A percentile compares a stretch with the other conserved stretches of the same genome.
These are phyloP conservation scores for Andrena bucephala DNA, from an alignment of 2,888 invertebrate species.

Conservation along the genomic window DNA sequence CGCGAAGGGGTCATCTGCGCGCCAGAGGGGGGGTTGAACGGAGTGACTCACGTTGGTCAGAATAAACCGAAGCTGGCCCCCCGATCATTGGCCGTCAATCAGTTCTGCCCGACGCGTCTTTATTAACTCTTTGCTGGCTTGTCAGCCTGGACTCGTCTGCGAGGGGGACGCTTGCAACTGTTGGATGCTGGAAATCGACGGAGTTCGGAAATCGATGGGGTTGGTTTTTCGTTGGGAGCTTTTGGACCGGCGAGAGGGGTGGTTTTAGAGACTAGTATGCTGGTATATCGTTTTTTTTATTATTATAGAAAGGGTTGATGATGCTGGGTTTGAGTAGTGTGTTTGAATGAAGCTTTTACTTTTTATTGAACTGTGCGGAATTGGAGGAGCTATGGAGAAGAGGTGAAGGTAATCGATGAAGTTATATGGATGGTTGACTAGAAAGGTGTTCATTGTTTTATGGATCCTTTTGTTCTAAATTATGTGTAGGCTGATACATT, in stretches of 20 bases:
- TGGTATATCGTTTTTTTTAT: too few species aligned
- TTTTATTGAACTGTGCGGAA: too few species aligned
- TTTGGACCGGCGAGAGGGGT: neutral
- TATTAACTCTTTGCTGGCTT: conserved; percentile 55
- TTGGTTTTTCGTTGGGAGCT: neutral
- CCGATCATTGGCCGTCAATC: conserved; percentile 48
- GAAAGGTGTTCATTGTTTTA: neutral
- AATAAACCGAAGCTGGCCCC: conserved; percentile 41
- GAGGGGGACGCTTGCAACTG: neutral
- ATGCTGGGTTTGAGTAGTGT: too few species aligned
- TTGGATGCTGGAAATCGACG: neutral
- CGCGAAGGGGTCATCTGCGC: conserved; percentile 75
- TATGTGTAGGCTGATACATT: neutral
- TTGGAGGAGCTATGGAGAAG: too few species aligned
- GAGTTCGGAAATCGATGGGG: neutral
- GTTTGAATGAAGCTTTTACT: too few species aligned
- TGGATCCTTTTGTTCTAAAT: conserved; percentile 1
- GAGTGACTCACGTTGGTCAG: conserved; percentile 63
- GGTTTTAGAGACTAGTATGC: too few species aligned
- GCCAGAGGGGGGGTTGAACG: conserved; percentile 37
- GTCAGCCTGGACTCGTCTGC: neutral
- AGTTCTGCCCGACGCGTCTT: conserved; percentile 36
- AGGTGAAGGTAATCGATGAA: too few species aligned
- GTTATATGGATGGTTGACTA: neutral
- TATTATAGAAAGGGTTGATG: too few species aligned